Conservation (phyloP, 2,113 vertebrate genomes). For the Carlito syrichta region DNA sequence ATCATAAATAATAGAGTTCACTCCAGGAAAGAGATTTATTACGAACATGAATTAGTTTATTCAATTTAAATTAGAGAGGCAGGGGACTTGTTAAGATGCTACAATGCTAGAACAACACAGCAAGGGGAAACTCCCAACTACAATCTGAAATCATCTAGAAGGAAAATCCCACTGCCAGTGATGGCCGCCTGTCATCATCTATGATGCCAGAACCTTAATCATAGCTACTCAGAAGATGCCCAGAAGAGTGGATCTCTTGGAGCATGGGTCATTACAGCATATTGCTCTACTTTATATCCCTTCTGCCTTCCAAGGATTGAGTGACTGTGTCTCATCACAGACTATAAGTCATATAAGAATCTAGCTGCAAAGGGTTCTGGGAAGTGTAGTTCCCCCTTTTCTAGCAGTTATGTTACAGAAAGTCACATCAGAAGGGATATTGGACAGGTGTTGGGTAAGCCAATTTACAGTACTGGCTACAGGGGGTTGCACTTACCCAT, state of each 20-base stretch:
- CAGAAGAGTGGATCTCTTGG: background rate
- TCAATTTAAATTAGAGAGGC: background rate
- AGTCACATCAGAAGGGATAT: background rate
- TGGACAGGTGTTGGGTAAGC: background rate
- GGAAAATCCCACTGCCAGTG: background rate
- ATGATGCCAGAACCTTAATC: background rate
- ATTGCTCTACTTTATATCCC: background rate
- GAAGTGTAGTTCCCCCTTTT: background rate
- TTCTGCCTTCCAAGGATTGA: background rate
- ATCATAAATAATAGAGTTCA: background rate
- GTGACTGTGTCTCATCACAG: background rate
- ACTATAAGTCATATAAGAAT: background rate
- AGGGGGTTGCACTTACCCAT: background rate
- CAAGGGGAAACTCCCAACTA: background rate
- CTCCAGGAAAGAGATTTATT: background rate
- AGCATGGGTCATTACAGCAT: background rate
- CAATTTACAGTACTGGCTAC: background rate
- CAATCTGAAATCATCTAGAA: too few species aligned
- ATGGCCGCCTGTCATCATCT: background rate
- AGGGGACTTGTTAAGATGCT: background rate
- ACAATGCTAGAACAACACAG: background rate
- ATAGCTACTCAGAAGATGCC: background rate
- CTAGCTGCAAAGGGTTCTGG: background rate
- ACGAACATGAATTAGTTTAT: background rate
- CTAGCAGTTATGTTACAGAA: background rate